Conservation (phyloP, 2,888 invertebrate species). For the Balanococcus diminutus region DNA sequence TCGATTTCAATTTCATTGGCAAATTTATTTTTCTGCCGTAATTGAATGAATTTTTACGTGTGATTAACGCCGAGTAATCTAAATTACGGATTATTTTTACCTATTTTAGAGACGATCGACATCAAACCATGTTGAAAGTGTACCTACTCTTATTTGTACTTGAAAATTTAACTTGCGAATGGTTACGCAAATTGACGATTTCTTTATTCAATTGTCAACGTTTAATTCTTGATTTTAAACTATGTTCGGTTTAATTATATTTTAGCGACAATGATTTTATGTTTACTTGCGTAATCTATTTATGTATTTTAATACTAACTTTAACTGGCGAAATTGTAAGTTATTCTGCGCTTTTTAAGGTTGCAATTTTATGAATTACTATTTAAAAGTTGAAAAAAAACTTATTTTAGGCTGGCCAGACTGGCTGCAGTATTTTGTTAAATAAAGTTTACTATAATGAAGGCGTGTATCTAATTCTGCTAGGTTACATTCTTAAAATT, state of each 20-base stretch:
- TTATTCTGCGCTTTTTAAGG: constrained; percentile 2
- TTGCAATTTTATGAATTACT: constrained; percentile 40
- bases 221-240: background rate
- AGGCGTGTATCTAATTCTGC: too few relatives aligned
- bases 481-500: too few relatives aligned
- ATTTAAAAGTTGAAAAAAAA: background rate
- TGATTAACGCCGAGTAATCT: too few relatives aligned
- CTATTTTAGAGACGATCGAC: too few relatives aligned
- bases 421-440: constrained; percentile 46
- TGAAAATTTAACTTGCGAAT: background rate
- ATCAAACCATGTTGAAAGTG: background rate
- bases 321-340: background rate
- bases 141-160: background rate
- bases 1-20: too few relatives aligned
- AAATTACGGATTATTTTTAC: too few relatives aligned
- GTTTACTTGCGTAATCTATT: constrained; percentile 19
- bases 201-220: background rate
- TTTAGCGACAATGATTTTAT: background rate
- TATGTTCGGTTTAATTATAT: background rate
- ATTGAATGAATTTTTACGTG: too few relatives aligned
- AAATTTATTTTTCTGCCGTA: too few relatives aligned
- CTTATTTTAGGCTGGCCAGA: constrained; percentile 39
- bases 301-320: background rate
- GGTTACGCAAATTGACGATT: background rate
- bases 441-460: constrained; percentile 4